Evolutionary conservation across 2,797 vertebrate species (phyloP), one percentile per base, ranked within the genome.

Genomic region (Ctenopoma multispine): DNA sequence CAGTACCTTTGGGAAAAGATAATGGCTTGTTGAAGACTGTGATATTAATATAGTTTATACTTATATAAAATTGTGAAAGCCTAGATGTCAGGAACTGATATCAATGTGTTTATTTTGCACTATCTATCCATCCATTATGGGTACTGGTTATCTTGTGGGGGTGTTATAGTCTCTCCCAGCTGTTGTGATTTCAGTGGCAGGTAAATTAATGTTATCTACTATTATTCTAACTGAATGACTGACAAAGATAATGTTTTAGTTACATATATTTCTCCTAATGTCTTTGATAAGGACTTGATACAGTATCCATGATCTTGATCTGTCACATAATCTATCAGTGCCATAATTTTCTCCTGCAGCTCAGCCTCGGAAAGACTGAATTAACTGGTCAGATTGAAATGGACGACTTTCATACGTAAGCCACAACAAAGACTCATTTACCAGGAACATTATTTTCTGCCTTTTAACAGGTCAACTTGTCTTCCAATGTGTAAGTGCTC

Each of bases 321-420:
- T 41, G 40, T 5, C 40, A 5, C 40, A 17, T 41, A 17, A 41
- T 41, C 31, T 34, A 34, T 34, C 36, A 38, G 40, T 5, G 13
- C 47, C 27, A 63, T 77, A 63, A 74, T 79, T 77, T 77, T 72
- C 71, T 41, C 40, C 40, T 15, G 40, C 40, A 41, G 40, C 40
- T 15, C 40, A 17, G 40, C 40, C 40, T 41, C 14, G 68, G 65
- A 86, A 80, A 75, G 72, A 56, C 82, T 75, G 82, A 85, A 92
- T 90, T 84, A 89, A 87, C 63, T 21, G 76, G 54, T 74, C 63
- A 74, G 75, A 90, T 83, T 87, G 83, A 91, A 91, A 92, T 85
- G 80, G 81, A 92, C 85, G 85, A 82, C 85, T 90, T 90, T 87
- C 84, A 88, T 89, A 89, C 80, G 63, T 48, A 74, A 79, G 71